Conservation (phyloP, 2,888 invertebrate species). For the Aphrophora alni region DNA sequence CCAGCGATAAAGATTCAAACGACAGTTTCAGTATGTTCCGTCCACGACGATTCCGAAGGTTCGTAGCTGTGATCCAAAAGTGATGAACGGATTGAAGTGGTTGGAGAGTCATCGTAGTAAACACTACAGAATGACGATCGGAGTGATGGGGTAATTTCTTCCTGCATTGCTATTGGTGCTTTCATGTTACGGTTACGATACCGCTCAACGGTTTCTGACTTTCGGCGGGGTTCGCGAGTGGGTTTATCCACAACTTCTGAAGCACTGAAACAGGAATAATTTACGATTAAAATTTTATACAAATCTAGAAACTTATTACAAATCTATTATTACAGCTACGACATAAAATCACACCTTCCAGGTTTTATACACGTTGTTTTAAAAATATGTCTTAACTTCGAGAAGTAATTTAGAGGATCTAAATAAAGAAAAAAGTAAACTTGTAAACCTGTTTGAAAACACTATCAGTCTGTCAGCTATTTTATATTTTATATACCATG, state of each 20-base stretch:
- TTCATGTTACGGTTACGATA: conserved; percentile 29
- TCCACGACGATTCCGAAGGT: neutral
- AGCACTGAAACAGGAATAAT: neutral
- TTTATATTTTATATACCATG: no score
- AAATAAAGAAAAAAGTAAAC: no score
- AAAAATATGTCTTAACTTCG: no score
- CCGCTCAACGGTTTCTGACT: conserved; percentile 29
- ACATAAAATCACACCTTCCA: no score
- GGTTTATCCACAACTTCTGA: neutral
- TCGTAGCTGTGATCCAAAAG: conserved; percentile 23
- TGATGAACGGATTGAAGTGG: conserved; percentile 35
- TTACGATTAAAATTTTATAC: neutral
- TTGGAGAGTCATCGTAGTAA: conserved; percentile 17
- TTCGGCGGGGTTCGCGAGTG: conserved; percentile 13
- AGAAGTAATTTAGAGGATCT: no score
- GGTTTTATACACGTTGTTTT: no score
- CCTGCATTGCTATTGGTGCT: conserved; percentile 53
- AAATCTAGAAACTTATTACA: no score
- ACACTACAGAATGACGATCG: conserved; percentile 53
- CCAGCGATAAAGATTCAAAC: neutral
- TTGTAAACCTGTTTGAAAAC: no score
- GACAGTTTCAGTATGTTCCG: neutral
- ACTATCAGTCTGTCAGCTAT: no score
- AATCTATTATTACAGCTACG: no score
- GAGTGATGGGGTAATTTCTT: conserved; percentile 54